Percentiles rank a stretch among this genome's conserved stretches.
phyloP scores from a whole-genome alignment of 1,140 invertebrate genomes.

The Holotrichia oblita region DNA sequence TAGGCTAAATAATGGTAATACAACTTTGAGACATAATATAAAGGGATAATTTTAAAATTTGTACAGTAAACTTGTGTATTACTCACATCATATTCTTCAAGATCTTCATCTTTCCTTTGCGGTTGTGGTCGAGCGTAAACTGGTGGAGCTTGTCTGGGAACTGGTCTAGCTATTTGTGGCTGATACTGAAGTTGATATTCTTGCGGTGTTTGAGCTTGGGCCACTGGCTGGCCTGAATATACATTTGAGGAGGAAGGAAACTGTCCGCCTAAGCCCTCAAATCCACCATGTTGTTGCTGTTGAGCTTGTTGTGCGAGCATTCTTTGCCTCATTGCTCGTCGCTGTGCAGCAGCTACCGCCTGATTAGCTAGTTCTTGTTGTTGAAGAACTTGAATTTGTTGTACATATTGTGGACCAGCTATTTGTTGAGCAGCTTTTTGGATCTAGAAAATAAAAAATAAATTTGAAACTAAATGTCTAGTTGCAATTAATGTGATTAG shows the following conservation, averaged over 20 bases:
- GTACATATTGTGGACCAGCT: constrained; percentile 37
- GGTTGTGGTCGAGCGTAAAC: neutral
- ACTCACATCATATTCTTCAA: constrained; percentile 24
- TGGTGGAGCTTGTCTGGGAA: constrained; percentile 19
- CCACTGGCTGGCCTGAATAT: neutral
- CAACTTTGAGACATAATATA: neutral
- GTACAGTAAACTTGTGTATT: no score
- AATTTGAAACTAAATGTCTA: no score
- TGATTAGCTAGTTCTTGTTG: constrained; percentile 34
- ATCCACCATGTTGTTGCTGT: constrained; percentile 7
- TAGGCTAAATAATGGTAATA: neutral
- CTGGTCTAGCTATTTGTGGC: neutral
- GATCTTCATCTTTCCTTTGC: neutral
- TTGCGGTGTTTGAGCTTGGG: constrained; percentile 17
- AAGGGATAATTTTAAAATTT: neutral
- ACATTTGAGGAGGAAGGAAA: neutral
- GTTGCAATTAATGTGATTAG: no score
- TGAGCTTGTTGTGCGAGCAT: constrained; percentile 3
- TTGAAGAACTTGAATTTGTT: constrained; percentile 39
- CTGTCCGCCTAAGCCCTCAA: neutral
- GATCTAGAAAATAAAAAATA: neutral
- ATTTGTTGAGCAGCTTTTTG: constrained; percentile 42
- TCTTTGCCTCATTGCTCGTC: constrained; percentile 18
- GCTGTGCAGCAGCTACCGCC: constrained; percentile 21
- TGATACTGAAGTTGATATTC: constrained; percentile 30